These are phyloP conservation scores for Blastomussa wellsi DNA, from an alignment of 92 coral and sea anemone species.

Conservation along the genomic window DNA sequence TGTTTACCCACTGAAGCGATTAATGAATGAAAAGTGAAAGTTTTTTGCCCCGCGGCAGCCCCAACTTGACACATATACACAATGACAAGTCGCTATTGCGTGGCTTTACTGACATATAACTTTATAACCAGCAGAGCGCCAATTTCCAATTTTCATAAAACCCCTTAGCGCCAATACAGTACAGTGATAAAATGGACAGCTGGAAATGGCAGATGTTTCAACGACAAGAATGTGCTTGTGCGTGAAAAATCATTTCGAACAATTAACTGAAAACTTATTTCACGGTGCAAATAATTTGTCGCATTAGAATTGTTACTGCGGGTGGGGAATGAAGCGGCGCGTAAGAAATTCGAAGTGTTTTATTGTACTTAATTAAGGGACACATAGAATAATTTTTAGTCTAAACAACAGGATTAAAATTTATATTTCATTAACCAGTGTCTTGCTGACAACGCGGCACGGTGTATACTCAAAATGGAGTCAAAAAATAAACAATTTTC, in stretches of 20 bases:
- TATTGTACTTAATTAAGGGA: conserved; percentile 23
- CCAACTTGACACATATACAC: conserved; percentile 28
- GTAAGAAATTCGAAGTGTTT: conserved; percentile 7
- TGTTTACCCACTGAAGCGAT: conserved; percentile 36
- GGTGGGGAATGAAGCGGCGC: conserved; percentile 1
- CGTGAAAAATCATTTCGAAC: not conserved
- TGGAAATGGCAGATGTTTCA: not conserved
- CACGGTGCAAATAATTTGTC: conserved; percentile 18
- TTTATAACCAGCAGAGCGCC: not conserved
- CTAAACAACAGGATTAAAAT: conserved; percentile 37
- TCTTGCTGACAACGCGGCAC: not conserved
- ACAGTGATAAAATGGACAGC: not conserved
- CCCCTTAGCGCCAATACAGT: conserved; percentile 1
- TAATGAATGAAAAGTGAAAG: conserved; percentile 35
- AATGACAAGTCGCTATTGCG: conserved; percentile 29
- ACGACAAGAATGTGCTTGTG: not conserved
- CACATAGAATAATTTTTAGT: conserved; percentile 41
- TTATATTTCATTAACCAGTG: conserved; percentile 11
- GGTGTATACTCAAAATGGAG: conserved; percentile 14
- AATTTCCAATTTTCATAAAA: conserved; percentile 12
- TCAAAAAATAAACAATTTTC: conserved; percentile 38
- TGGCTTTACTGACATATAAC: conserved; percentile 3
- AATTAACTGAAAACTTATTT: not conserved
- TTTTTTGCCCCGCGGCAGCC: conserved; percentile 30
- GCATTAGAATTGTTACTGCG: not conserved